Evolutionary conservation across 2,113 vertebrate species (phyloP), one percentile per base, ranked within the genome.

Genomic region (Salvelinus sp.): DNA sequence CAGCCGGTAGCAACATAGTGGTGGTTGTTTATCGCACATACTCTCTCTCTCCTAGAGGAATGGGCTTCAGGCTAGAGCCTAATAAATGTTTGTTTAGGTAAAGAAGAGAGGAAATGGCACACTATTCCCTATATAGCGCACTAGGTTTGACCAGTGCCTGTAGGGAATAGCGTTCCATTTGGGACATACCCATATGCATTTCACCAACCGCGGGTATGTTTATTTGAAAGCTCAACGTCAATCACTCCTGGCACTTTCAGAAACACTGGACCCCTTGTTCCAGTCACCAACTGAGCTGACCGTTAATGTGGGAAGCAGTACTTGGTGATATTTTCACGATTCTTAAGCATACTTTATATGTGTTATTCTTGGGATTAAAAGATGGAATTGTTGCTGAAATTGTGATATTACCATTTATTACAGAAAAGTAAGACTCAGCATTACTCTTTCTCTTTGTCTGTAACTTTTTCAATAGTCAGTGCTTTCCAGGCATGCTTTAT

Each of bases 261-360:
- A 82, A 80, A 89, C 86, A 89, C 74, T 77, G 62, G 67, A 65
- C 47, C 73, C 75, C 48, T 86, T 87, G 75, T 88, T 80, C 63
- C 30, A 38, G 57, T 65, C 27, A 62, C 25, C 67, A 27, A 48
- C 44, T 25, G 69, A 62, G 38, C 72, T 44, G 7, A 22, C 38
- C 44, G 33, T 33, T 57, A 74, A 69, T 66, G 38, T 44, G 16
- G 50, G 54, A 70, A 50, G 63, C 18, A 13, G 25, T 64, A 66
- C 27, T 58, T 58, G 18, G 25, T 13, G n/a, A 69, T 72, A 63
- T 75, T 78, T 64, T 60, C 65, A 5, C 2, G 6, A 44, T 13
- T 10, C 25, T 18, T 9, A 72, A 72, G 27, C 14, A 57, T 58
- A 30, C 70, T 58, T 28, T 72, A 44, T 44, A 44, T 44, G 9